Conservation (phyloP, 2,888 invertebrate genomes). For the Callyntrura guangdongensis region DNA sequence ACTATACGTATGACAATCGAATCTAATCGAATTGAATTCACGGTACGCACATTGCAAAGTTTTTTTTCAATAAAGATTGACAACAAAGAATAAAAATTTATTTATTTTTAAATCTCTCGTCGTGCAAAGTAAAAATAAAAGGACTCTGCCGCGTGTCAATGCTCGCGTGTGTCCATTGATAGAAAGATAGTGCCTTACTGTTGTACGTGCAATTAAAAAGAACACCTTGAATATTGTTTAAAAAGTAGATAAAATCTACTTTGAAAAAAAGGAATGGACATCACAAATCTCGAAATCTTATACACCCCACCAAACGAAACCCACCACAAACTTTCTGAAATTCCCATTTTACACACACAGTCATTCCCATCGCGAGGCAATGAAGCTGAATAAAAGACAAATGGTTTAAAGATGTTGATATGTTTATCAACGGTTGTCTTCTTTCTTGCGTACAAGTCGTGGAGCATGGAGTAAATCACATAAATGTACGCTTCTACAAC, state of each 20-base stretch:
- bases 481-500: constrained; percentile 17
- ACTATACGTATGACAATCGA: constrained; percentile 39
- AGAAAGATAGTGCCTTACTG: background rate
- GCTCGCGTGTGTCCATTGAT: constrained; percentile 52
- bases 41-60: background rate
- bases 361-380: constrained; percentile 19
- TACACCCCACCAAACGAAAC: background rate
- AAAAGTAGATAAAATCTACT: constrained; percentile 28
- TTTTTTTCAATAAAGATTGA: background rate
- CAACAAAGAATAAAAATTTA: constrained; percentile 9
- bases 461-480: constrained; percentile 35
- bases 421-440: constrained; percentile 69
- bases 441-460: background rate
- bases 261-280: background rate
- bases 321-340: background rate
- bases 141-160: background rate
- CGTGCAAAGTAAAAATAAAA: constrained; percentile 30
- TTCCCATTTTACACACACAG: background rate
- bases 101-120: constrained; percentile 7
- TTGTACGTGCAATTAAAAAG: constrained; percentile 7
- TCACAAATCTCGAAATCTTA: background rate
- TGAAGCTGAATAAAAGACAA: constrained; percentile 48
- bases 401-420: constrained; percentile 53
- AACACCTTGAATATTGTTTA: constrained; percentile 44
- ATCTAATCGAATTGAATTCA: constrained; percentile 55